These are phyloP conservation scores for Drosophila stalkeri DNA, from an alignment of 2,888 invertebrate genomes.

Conservation along the genomic window DNA sequence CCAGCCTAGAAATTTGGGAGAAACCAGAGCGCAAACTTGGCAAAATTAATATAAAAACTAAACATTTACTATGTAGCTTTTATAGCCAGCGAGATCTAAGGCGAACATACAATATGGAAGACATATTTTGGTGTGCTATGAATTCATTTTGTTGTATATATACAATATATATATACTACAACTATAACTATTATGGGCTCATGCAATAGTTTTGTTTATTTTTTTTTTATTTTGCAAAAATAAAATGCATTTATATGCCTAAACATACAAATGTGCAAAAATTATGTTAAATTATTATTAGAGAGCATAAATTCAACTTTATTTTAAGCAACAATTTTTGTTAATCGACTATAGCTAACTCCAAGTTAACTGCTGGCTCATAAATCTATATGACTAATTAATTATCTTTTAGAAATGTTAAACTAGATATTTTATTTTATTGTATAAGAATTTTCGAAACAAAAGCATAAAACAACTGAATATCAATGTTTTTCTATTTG, in stretches of 20 bases:
- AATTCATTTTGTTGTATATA: constrained; percentile 28
- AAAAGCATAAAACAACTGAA: background rate
- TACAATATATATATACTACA: background rate
- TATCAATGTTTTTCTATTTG: background rate
- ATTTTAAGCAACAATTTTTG: background rate
- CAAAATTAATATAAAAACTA: constrained; percentile 12
- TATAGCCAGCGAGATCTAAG: constrained; percentile 34
- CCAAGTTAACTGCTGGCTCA: background rate
- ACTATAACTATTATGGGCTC: constrained; percentile 26
- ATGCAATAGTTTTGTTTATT: constrained; percentile 37
- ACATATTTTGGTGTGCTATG: constrained; percentile 13
- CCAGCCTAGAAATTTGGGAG: background rate
- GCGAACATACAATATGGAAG: constrained; percentile 24
- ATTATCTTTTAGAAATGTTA: background rate
- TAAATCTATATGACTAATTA: background rate
- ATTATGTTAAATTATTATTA: background rate
- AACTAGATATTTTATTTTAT: background rate
- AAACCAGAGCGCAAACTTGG: constrained; percentile 8
- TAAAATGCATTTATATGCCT: constrained; percentile 37
- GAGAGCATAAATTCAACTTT: background rate
- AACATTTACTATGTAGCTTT: constrained; percentile 26
- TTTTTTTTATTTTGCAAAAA: constrained; percentile 31
- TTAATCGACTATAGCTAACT: background rate
- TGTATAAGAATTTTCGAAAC: constrained; percentile 1
- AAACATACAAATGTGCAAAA: background rate